Base-by-base conservation (phyloP, 1,140 invertebrate species). In the Lepidurus couesii region DNA sequence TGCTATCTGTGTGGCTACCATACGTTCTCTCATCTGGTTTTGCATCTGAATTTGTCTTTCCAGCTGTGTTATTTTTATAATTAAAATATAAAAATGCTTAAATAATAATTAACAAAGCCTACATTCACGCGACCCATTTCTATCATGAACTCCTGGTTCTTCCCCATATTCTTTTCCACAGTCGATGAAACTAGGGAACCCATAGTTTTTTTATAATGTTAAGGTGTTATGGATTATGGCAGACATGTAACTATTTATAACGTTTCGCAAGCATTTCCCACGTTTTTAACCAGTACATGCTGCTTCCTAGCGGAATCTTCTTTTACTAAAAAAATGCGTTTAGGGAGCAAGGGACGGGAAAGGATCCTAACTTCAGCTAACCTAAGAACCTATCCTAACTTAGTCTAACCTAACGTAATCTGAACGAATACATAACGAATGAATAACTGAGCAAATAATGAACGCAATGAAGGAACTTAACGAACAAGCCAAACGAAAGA, bases 21-120 rank as follows among this genome's bases (percentile, higher is more conserved):
- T 88, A 78, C 91, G 85, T 84, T 93, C 90, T 81, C 91, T 87
- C 86, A 93, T 90, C 84, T 92, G 90, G 85, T 92, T 92, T 83
- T 91, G 91, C 88, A 93, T 89, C 82, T 93, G 91, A 81, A 94
- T 90, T 85, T 93, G 92, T 74, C 90, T 84, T 82, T 91, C 90
- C 83, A 91, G 85, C 90, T 91, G 80, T 24, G 24, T 77, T 75
- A 79, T 44, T 42, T 81, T 74, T 42, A 26, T 24, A 10, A 44
- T 75, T 47, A 65, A 42, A 78, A 75, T 76, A 78, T 76, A 10
- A 78, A 74, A 77, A 76, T n/a, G 26, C 34, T 34, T 3, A 34
- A 34, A 34, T 34, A 34, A 4, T 34, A 34, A 4, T 34, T 5
- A 73, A 75, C 24, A 43, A 47, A 74, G 82, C 82, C 83, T 85